Evolutionary conservation across 2,888 invertebrate genomes (phyloP), one percentile per base, ranked within the genome.

Genomic region (Sminthurinus aureus): DNA sequence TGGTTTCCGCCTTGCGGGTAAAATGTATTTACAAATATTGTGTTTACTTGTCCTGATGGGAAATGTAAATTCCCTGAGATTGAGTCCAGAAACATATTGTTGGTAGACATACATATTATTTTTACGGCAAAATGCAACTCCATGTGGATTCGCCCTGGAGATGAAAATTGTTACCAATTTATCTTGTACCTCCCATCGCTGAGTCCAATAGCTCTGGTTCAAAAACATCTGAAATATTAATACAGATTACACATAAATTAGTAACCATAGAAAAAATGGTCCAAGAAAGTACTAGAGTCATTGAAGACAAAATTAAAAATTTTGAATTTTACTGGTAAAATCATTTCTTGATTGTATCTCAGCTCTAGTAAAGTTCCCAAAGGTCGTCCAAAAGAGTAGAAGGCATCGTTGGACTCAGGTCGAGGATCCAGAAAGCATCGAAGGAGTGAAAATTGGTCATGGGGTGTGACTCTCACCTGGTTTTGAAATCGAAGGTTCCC

Each of bases 321-420:
- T n/a, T n/a, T n/a, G 6, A 67, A 67, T 13, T 18, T 71, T 71
- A 71, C 71, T 22, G 71, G 71, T 71, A 71, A 71, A 22, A 71
- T 24, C 20, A 71, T 22, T 71, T 71, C 71, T 22, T 24, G 71
- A 71, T 24, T 71, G 24, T 22, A 71, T 3, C 71, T 3, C 71
- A 71, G 11, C 20, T 71, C 71, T 13, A 22, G 11, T 24, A 71
- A 22, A 24, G 71, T 71, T 3, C 22, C 6, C 12, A 22, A 11
- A 12, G 71, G 22, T 2, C 22, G 9, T 4, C 71, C 71, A 18
- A 13, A 67, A 18, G 67, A 11, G n/a, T n/a, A 67, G n/a, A 67
- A 67, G 8, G n/a, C 13, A 67, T 67, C 67, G 6, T 18, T 9
- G 11, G 13, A n/a, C n/a, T 67, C 67, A 13, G 67, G 67, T 9